phyloP scores from a whole-genome alignment of 2,888 invertebrate genomes.

The Hirudinaria manillensis region DNA sequence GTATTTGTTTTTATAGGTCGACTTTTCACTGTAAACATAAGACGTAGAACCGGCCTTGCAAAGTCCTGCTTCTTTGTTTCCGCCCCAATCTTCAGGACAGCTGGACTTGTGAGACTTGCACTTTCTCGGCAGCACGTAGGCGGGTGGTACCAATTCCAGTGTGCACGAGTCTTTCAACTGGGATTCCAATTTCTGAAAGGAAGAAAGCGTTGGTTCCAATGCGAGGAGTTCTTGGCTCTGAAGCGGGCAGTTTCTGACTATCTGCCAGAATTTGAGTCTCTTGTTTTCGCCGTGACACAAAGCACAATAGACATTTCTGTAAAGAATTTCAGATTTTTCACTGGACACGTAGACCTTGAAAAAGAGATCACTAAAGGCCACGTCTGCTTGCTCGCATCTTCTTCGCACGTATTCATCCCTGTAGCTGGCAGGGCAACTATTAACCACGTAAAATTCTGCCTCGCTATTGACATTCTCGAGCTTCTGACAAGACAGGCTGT shows the following conservation, averaged over 20 bases:
- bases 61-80: conserved; percentile 25
- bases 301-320: conserved; percentile 45
- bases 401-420: conserved; percentile 33
- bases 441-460: conserved; percentile 38
- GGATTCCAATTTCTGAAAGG: neutral
- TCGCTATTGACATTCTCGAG: conserved; percentile 31
- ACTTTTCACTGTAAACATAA: conserved; percentile 31
- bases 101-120: conserved; percentile 34
- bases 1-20: conserved; percentile 29
- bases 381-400: conserved; percentile 32
- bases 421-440: conserved; percentile 39
- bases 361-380: conserved; percentile 29
- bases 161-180: neutral
- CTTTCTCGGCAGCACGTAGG: conserved; percentile 30
- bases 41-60: conserved; percentile 29
- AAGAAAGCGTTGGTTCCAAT: neutral
- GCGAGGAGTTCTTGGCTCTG: neutral
- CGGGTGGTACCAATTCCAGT: conserved; percentile 23
- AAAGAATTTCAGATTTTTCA: conserved; percentile 37
- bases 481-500: conserved; percentile 34
- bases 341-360: conserved; percentile 41
- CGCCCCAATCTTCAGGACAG: conserved; percentile 23
- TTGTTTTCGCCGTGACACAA: conserved; percentile 41
- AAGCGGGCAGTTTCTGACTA: conserved; percentile 14
- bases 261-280: conserved; percentile 36